Percentiles rank a stretch among this genome's conserved stretches.
phyloP scores from a whole-genome alignment of 2,797 vertebrate species.

The Pipistrellus nathusii region DNA sequence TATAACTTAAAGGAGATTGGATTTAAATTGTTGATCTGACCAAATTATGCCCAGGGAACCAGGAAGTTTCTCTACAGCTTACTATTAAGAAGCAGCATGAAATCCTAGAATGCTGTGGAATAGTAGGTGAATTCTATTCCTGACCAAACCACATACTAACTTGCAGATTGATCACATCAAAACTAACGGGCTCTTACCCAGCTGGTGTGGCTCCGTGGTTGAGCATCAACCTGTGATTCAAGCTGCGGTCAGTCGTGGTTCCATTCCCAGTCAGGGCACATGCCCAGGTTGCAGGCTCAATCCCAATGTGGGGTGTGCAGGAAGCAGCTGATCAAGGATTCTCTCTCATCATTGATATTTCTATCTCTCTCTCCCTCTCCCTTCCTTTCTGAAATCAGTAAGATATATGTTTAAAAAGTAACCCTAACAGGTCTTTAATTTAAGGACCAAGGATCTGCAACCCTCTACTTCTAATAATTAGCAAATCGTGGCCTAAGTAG shows the following conservation, averaged over 20 bases:
- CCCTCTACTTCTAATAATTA: constrained; percentile 21
- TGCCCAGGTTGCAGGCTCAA: too few species aligned
- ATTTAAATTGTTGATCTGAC: constrained; percentile 8
- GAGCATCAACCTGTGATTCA: too few species aligned
- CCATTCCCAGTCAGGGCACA: too few species aligned
- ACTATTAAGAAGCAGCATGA: background rate
- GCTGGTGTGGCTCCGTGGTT: too few species aligned
- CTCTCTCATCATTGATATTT: too few species aligned
- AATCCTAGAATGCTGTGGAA: background rate
- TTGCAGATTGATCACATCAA: background rate
- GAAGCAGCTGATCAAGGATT: too few species aligned
- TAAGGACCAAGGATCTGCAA: background rate
- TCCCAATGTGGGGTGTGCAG: too few species aligned
- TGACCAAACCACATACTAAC: background rate
- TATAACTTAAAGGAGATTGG: constrained; percentile 40
- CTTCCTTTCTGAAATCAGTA: too few species aligned
- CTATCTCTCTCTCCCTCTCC: too few species aligned
- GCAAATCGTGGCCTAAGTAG: background rate
- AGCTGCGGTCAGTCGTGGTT: too few species aligned
- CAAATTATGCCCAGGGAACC: constrained; percentile 23
- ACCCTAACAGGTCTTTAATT: background rate
- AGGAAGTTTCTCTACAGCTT: background rate
- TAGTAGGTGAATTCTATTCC: background rate
- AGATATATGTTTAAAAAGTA: too few species aligned
- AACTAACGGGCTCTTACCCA: background rate